These are phyloP conservation scores for Porites lobata DNA, from an alignment of 92 coral and sea anemone species.

Conservation along the genomic window DNA sequence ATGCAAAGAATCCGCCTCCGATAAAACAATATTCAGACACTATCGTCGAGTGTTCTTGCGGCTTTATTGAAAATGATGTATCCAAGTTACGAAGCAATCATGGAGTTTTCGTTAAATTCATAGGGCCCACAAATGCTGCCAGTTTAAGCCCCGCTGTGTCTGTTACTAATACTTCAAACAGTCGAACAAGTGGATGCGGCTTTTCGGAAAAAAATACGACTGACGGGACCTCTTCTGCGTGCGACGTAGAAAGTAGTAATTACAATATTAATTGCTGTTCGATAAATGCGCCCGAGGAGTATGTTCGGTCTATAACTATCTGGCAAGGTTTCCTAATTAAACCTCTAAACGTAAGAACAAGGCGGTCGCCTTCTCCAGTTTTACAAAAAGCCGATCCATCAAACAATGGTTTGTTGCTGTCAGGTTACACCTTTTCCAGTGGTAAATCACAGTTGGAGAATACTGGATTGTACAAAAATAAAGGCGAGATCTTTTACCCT, in stretches of 20 bases:
- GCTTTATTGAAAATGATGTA: background rate
- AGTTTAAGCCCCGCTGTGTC: background rate
- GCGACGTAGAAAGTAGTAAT: background rate
- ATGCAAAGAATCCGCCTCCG: background rate
- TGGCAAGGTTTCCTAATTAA: slow-evolving; percentile 36
- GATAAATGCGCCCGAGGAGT: background rate
- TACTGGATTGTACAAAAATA: background rate
- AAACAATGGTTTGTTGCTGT: slow-evolving; percentile 4
- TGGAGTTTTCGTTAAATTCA: slow-evolving; percentile 21
- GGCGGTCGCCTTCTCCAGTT: background rate
- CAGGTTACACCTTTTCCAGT: background rate
- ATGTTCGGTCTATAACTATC: slow-evolving; percentile 35
- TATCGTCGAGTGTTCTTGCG: slow-evolving; percentile 20
- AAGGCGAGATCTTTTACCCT: background rate
- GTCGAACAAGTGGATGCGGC: slow-evolving; percentile 15
- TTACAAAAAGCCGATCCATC: background rate
- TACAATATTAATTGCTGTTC: background rate
- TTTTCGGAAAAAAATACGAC: slow-evolving; percentile 3
- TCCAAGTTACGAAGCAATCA: background rate
- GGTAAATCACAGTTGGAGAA: background rate
- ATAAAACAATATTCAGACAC: background rate
- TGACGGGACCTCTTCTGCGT: slow-evolving; percentile 17
- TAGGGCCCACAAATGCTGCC: slow-evolving; percentile 11
- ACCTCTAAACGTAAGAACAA: slow-evolving; percentile 1
- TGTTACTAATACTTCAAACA: slow-evolving; percentile 5